These are phyloP conservation scores for Candoia aspera DNA, from an alignment of 2,113 vertebrate genomes.

Conservation along the genomic window DNA sequence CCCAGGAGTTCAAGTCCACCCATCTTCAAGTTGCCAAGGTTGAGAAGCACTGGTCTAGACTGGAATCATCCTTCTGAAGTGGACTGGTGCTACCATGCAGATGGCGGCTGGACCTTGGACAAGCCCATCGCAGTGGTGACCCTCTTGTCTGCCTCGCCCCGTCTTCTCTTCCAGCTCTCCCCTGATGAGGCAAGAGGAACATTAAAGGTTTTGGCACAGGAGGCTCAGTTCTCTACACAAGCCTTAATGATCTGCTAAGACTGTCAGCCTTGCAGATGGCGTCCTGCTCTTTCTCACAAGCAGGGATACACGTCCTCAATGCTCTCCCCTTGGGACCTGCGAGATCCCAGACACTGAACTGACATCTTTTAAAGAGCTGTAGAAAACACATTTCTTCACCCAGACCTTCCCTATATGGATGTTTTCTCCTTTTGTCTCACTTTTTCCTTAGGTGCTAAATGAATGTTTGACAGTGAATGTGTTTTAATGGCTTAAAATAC, in stretches of 20 bases:
- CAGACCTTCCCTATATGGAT: background rate
- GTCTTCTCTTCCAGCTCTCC: background rate
- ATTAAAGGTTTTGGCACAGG: background rate
- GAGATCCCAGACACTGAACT: background rate
- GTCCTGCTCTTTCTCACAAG: background rate
- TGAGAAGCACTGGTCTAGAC: background rate
- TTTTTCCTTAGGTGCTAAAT: background rate
- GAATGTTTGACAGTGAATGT: background rate
- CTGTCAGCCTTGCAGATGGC: background rate
- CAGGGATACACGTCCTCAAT: background rate
- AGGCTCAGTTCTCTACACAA: background rate
- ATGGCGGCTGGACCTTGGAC: background rate
- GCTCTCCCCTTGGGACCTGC: background rate
- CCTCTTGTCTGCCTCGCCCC: background rate
- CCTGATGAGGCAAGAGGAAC: background rate
- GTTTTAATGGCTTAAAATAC: background rate
- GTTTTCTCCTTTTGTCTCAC: background rate
- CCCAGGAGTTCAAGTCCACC: background rate
- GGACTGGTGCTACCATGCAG: background rate
- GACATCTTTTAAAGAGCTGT: background rate
- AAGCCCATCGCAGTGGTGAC: background rate
- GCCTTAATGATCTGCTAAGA: background rate
- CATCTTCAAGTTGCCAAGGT: background rate
- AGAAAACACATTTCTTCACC: background rate
- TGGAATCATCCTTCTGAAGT: background rate